Conservation (phyloP, 2,888 invertebrate species). For the Schrankia costaestrigalis region DNA sequence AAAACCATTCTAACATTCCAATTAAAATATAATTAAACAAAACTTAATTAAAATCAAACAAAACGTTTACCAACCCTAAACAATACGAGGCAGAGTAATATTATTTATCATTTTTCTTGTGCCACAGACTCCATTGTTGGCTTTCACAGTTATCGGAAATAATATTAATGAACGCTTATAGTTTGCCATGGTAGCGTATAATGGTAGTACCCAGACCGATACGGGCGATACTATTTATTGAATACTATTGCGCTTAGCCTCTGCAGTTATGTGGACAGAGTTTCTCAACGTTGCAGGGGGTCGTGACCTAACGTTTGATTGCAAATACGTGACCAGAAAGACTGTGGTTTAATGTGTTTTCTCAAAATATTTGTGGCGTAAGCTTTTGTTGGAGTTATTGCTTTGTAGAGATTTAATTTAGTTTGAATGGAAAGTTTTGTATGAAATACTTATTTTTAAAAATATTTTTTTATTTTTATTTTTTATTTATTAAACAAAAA, state of each 20-base stretch:
- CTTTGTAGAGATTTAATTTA: too few species aligned
- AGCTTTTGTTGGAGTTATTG: too few species aligned
- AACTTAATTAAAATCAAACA: not conserved
- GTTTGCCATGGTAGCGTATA: constrained; percentile 21
- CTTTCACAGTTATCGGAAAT: constrained; percentile 40
- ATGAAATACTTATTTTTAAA: too few species aligned
- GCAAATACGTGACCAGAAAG: too few species aligned
- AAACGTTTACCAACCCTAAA: constrained; percentile 18
- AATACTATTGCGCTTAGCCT: constrained; percentile 18
- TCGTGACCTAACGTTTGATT: too few species aligned
- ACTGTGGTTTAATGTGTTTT: too few species aligned
- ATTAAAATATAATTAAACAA: not conserved
- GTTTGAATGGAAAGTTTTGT: too few species aligned
- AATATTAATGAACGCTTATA: constrained; percentile 42
- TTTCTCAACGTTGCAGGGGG: constrained; percentile 6
- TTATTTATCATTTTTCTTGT: constrained; percentile 30
- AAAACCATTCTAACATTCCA: too few species aligned
- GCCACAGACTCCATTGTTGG: constrained; percentile 33
- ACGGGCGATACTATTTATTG: constrained; percentile 22
- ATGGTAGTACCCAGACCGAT: constrained; percentile 6
- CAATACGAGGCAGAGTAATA: constrained; percentile 8
- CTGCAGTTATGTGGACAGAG: constrained; percentile 1
- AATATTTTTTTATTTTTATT: too few species aligned
- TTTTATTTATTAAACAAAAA: too few species aligned
- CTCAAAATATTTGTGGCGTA: too few species aligned